These are phyloP conservation scores for Agrenia bidenticulata DNA, from an alignment of 2,888 invertebrate species.

Conservation along the genomic window DNA sequence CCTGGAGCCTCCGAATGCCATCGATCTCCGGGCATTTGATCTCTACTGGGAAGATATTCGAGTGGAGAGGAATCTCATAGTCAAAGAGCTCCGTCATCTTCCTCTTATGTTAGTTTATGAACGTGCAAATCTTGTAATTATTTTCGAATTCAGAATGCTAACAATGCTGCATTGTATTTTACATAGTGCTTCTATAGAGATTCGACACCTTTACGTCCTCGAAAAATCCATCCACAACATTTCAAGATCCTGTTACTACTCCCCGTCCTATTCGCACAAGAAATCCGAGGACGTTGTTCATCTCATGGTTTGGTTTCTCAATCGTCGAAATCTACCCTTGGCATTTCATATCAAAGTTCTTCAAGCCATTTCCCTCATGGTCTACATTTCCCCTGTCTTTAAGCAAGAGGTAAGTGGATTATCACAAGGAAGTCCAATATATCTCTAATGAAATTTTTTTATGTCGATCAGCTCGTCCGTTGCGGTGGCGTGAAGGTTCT, in stretches of 20 bases:
- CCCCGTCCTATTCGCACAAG: constrained; percentile 26
- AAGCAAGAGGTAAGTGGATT: constrained; percentile 24
- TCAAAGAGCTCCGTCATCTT: constrained; percentile 25
- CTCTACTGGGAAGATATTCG: constrained; percentile 37
- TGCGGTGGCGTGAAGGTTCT: constrained; percentile 25
- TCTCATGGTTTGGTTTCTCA: constrained; percentile 30
- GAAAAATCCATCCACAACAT: constrained; percentile 27
- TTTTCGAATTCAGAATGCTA: neutral
- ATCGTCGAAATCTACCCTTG: constrained; percentile 28
- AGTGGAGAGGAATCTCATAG: constrained; percentile 23
- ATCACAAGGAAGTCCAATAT: neutral
- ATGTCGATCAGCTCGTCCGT: constrained; percentile 12
- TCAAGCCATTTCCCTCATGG: constrained; percentile 28
- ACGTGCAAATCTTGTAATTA: neutral
- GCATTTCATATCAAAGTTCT: constrained; percentile 32
- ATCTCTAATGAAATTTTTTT: neutral
- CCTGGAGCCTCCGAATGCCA: constrained; percentile 9
- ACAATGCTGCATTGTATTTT: neutral
- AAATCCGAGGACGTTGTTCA: constrained; percentile 30
- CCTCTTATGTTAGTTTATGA: constrained; percentile 23
- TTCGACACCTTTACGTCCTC: constrained; percentile 10
- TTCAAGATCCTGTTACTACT: constrained; percentile 33
- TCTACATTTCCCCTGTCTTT: constrained; percentile 28
- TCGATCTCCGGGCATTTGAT: constrained; percentile 27
- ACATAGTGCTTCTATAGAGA: constrained; percentile 18